These are phyloP conservation scores for Sycophila texana DNA, from an alignment of 2,888 invertebrate genomes.

Conservation along the genomic window DNA sequence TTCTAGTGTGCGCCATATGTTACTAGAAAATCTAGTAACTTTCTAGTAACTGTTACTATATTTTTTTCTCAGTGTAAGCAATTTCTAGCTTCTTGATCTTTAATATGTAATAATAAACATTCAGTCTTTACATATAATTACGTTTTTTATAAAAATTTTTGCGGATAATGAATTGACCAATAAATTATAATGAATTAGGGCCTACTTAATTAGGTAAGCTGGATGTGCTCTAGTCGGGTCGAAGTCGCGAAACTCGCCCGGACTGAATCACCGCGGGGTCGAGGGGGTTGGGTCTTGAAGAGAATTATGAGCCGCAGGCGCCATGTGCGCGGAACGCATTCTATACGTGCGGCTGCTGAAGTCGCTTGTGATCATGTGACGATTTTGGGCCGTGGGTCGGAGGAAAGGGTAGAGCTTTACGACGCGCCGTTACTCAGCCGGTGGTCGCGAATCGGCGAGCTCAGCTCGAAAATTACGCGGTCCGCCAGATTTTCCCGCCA, in stretches of 20 bases:
- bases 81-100: too few species aligned
- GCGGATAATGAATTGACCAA: too few species aligned
- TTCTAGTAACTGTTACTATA: too few species aligned
- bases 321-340: constrained; percentile 23
- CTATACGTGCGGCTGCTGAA: constrained; percentile 18
- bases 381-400: constrained; percentile 8
- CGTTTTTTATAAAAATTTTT: too few species aligned
- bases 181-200: too few species aligned
- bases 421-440: constrained; percentile 26
- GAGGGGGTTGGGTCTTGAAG: not conserved
- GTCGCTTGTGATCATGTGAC: constrained; percentile 17
- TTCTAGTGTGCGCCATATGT: too few species aligned
- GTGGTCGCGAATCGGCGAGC: constrained; percentile 2
- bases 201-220: too few species aligned
- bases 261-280: not conserved
- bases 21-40: too few species aligned
- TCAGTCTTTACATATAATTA: too few species aligned
- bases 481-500: not conserved
- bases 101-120: too few species aligned
- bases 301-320: constrained; percentile 32
- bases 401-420: constrained; percentile 11
- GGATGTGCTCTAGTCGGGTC: not conserved
- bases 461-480: constrained; percentile 5
- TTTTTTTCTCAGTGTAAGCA: too few species aligned
- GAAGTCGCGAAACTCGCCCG: not conserved